Percentiles rank a stretch among this genome's conserved stretches.
These are phyloP conservation scores for Conus canariensis DNA, from an alignment of 2,888 invertebrate genomes.

Conservation along the genomic window DNA sequence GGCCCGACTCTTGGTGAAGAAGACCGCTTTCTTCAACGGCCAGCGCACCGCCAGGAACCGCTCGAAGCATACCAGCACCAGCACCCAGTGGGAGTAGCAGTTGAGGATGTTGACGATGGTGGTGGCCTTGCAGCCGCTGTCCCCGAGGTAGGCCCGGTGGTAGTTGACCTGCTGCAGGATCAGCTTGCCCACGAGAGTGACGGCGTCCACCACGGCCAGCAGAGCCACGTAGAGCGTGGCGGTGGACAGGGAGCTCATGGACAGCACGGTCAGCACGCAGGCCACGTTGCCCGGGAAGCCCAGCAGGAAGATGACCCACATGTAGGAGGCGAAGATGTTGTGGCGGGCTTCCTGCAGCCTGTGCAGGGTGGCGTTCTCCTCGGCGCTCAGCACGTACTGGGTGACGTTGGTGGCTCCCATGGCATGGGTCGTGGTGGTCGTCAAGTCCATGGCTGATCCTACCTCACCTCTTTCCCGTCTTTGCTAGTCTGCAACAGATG, in stretches of 20 bases:
- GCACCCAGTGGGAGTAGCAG: constrained; percentile 53
- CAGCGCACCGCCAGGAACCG: constrained; percentile 65
- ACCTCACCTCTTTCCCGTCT: not conserved
- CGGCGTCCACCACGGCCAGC: constrained; percentile 51
- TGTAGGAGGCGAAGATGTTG: constrained; percentile 45
- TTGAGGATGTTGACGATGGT: constrained; percentile 39
- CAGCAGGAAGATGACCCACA: constrained; percentile 49
- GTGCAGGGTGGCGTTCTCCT: constrained; percentile 34
- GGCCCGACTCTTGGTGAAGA: constrained; percentile 48
- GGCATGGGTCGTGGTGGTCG: not conserved
- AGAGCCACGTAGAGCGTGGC: constrained; percentile 49
- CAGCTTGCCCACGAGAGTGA: constrained; percentile 49
- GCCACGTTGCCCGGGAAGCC: constrained; percentile 52
- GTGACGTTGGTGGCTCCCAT: not conserved
- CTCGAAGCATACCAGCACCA: constrained; percentile 52
- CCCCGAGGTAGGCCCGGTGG: constrained; percentile 44
- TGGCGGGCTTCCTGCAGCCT: not conserved
- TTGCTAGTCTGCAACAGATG: not conserved
- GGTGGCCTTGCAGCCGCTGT: constrained; percentile 46
- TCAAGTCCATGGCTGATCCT: not conserved
- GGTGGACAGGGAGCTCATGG: constrained; percentile 46
- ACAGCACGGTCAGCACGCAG: constrained; percentile 47
- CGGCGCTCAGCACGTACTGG: constrained; percentile 10
- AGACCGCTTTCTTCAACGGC: constrained; percentile 53
- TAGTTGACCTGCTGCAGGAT: constrained; percentile 48